Base-by-base conservation (phyloP, 2,113 vertebrate species). In the Calyptomena viridis region DNA sequence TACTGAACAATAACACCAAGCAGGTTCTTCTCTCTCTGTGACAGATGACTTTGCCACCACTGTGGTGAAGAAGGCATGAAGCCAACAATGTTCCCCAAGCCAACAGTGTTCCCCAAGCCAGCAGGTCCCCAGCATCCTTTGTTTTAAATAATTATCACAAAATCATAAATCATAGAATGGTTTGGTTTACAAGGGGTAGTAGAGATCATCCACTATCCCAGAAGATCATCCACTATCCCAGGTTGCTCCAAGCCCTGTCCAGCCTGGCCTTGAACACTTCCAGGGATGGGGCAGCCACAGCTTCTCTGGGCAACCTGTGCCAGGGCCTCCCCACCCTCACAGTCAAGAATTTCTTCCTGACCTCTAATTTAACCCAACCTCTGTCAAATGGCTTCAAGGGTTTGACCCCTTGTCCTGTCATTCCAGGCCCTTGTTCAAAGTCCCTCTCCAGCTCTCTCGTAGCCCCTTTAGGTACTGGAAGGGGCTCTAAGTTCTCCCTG, bases 241-340 rank as follows among this genome's bases (percentile, higher is more conserved):
- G 6, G 3, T 1, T 5, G 10, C 27, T 77, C 79, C 42, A 56
- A 63, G 31, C 17, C 4, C 9, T 1, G 0, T 56, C 2, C 47
- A 69, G 0, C 25, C 63, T 83, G 47, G 6, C 3, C 49, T 49
- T 4, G 42, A 5, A 24, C 64, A 49, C 18, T 63, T 0, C 14
- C 49, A 84, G 19, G 40, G 35, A 20, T 9, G 42, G 18, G 8
- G 35, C 10, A 76, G 3, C 49, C 64, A 37, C 35, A 84, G 23
- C 19, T 55, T 24, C 9, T 42, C 1, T 56, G 49, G 35, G 35
- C 4, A 49, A 0, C 18, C 18, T 77, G 56, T 28, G 31, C 35
- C 72, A 71, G 35, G 17, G 28, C 14, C 14, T 42, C 42, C 22
- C 0, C 49, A 42, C 7, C 56, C 35, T 63, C 3, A 63, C 12